Conservation (phyloP, 2,888 invertebrate genomes). For the Desoria tigrina region DNA sequence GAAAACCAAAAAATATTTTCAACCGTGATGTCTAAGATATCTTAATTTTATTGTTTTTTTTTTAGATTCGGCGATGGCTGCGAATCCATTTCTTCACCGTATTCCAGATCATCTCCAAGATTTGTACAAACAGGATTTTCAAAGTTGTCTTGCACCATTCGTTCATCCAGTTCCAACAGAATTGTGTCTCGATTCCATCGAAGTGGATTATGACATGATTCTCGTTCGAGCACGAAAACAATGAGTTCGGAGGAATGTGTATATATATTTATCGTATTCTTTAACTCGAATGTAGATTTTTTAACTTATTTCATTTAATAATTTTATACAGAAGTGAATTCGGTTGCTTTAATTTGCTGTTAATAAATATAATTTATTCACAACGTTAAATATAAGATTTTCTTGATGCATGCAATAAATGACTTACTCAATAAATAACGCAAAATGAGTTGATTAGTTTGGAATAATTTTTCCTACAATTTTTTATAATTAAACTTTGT, state of each 20-base stretch:
- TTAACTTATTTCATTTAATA: not conserved
- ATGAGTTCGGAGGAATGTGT: not conserved
- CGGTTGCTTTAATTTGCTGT: too few species aligned
- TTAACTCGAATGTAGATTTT: not conserved
- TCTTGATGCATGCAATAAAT: too few species aligned
- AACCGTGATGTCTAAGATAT: not conserved
- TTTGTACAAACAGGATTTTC: conserved; percentile 47
- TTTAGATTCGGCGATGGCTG: conserved; percentile 53
- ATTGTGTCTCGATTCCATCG: conserved; percentile 37
- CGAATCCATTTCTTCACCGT: conserved; percentile 51
- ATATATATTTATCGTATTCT: not conserved
- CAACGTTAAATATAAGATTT: too few species aligned
- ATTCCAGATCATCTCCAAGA: conserved; percentile 44
- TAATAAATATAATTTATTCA: too few species aligned
- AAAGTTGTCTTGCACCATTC: conserved; percentile 44
- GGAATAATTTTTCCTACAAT: too few species aligned
- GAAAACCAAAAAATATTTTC: too few species aligned
- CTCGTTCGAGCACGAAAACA: conserved; percentile 47
- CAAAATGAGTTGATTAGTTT: too few species aligned
- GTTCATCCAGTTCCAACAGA: conserved; percentile 30
- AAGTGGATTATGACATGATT: conserved; percentile 48
- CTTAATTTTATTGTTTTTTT: too few species aligned
- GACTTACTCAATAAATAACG: too few species aligned
- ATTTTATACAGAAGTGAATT: too few species aligned
- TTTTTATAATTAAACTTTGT: too few species aligned